A percentile compares a stretch with the other conserved stretches of the same genome.
Conservation (phyloP, 1,140 invertebrate species). For the Pseudomyrmex concolor region DNA sequence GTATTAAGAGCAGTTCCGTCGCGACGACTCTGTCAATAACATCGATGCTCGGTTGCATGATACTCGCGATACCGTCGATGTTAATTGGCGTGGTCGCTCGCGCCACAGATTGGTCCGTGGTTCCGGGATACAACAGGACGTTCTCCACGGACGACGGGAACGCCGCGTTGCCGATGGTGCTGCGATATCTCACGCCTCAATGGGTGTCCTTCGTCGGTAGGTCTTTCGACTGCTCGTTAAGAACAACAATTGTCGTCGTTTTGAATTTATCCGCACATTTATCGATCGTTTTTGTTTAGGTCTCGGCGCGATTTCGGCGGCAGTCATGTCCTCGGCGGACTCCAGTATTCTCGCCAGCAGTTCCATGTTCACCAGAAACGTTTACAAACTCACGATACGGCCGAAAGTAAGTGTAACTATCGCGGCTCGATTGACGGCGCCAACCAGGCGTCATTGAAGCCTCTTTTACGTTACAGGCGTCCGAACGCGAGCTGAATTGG, state of each 20-base stretch:
- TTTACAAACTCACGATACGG: conserved; percentile 90
- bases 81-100: conserved; percentile 91
- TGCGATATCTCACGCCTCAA: conserved; percentile 90
- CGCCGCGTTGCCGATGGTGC: conserved; percentile 90
- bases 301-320: conserved; percentile 92
- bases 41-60: conserved; percentile 90
- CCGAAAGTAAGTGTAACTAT: conserved; percentile 86
- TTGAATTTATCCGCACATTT: neutral
- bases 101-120: conserved; percentile 88
- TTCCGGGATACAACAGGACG: conserved; percentile 83
- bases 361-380: conserved; percentile 93
- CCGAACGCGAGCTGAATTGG: conserved; percentile 90
- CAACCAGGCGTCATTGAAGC: neutral
- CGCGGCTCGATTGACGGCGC: neutral
- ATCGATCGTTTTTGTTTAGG: conserved; percentile 80
- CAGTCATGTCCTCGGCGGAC: conserved; percentile 94
- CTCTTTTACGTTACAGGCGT: conserved; percentile 85
- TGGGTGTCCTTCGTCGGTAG: conserved; percentile 83
- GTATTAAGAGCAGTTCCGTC: conserved; percentile 89
- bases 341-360: conserved; percentile 91
- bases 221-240: neutral
- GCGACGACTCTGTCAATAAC: conserved; percentile 91
- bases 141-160: conserved; percentile 85
- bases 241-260: neutral
- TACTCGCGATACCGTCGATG: conserved; percentile 91